Percentiles rank a stretch among this genome's conserved stretches.
phyloP scores from a whole-genome alignment of 2,797 vertebrate species.

The Mycteria americana region DNA sequence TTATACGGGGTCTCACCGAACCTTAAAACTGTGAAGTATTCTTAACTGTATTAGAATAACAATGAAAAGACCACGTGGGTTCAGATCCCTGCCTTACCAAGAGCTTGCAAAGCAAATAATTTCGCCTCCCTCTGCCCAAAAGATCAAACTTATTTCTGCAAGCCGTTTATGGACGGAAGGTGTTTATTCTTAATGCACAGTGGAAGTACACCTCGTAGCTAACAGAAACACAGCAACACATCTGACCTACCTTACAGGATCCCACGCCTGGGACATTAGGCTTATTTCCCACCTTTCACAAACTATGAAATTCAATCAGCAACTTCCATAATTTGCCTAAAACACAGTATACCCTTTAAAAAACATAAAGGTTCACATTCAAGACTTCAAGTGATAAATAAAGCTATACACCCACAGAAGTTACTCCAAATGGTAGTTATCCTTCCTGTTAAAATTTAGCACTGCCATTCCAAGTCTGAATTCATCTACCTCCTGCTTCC shows the following conservation, averaged over 20 bases:
- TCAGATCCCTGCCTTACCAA: background rate
- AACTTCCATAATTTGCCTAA: background rate
- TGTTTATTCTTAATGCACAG: background rate
- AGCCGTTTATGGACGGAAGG: background rate
- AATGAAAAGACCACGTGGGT: background rate
- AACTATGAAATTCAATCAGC: background rate
- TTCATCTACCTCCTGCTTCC: slow-evolving; percentile 41
- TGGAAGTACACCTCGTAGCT: background rate
- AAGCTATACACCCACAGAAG: background rate
- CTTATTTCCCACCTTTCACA: background rate
- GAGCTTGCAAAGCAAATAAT: background rate
- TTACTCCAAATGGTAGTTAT: slow-evolving; percentile 1
- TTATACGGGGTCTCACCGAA: background rate
- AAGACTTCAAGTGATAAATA: background rate
- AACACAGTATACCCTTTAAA: background rate
- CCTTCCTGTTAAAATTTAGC: background rate
- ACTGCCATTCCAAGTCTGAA: slow-evolving; percentile 32
- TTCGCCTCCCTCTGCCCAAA: background rate
- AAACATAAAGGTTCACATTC: background rate
- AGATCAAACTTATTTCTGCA: background rate
- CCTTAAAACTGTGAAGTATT: background rate
- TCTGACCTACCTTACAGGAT: background rate
- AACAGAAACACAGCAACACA: background rate
- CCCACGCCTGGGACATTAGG: background rate
- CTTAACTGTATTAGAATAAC: background rate